Evolutionary conservation across 2,797 vertebrate species (phyloP), one percentile per base, ranked within the genome.

Genomic region (Rhodeus uyekii): DNA sequence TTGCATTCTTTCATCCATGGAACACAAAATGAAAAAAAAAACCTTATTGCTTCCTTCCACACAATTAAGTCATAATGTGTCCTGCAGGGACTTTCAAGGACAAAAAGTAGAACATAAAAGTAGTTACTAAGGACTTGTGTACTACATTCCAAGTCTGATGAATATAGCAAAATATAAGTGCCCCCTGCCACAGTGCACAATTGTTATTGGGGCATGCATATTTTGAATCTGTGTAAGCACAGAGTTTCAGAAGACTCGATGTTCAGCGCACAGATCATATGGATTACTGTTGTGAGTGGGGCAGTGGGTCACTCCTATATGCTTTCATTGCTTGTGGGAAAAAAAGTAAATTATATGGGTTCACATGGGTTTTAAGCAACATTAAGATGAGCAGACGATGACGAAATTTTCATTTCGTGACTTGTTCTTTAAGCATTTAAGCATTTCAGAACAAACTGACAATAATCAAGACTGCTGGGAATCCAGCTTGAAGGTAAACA

Each of bases 401-500:
- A 64, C 42, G 50, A 22, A 48, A 63, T 24, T 42, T 16, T 44
- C 8, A 63, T 42, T 48, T 48, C 27, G 5, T 69, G 34, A 74
- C 36, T 9, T 63, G 14, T 27, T 81, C 55, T 72, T 72, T 72
- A 72, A 72, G 29, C 13, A 63, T 80, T 63, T 61, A 44, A 63
- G 58, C 10, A 36, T 42, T 63, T 42, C 58, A 76, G 63, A 67
- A 36, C 36, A 32, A 36, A 60, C 61, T 76, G 8, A 76, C 75
- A 76, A 61, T 16, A 50, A 76, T 71, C 34, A 42, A 36, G 76
- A 74, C 75, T 74, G 60, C 63, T 38, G 68, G 53, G 60, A 76
- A 68, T 61, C 46, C 24, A 65, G 65, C 65, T 63, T 81, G 44
- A 81, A 78, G 68, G 73, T 55, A 85, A 85, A 85, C 60, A 24